Evolutionary conservation across 2,113 vertebrate species (phyloP), one percentile per base, ranked within the genome.

Genomic region (Chroicocephalus ridibundus): DNA sequence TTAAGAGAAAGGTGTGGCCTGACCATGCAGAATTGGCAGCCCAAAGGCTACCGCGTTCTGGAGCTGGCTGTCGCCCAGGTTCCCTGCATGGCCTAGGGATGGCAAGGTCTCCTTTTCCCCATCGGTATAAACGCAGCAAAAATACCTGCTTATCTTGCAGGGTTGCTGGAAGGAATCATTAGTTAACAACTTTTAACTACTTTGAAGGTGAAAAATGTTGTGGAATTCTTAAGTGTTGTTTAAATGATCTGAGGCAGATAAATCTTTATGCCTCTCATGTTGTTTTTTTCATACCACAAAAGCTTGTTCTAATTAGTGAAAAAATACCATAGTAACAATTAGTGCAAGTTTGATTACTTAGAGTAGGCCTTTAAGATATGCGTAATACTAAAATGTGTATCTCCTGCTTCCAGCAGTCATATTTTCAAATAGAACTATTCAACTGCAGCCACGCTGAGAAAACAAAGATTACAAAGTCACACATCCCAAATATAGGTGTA

Each of bases 51-150:
- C 32, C 0, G 1, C 0, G 1, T 40, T 69, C 55, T 27, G 66
- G 36, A 46, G 44, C 46, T 85, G 83, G 60, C 70, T 60, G 26
- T 58, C 6, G 0, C 25, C 55, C 49, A 40, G 58, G 18, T 20
- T 82, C 36, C 76, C 70, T 8, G 8, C 22, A 3, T 10, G 25
- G 60, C 77, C 82, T 22, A 11, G 42, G 60, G 42, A 64, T 29
- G 62, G 26, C 62, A 38, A 38, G 1, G 47, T 15, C 82, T 90
- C 36, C 20, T 57, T 34, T 25, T 40, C n/a, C n/a, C 68, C 24
- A 10, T 13, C 1, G 5, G 54, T 60, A 76, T 27, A 74, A 71
- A n/a, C 0, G 0, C 2, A 1, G 47, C 26, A 60, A 40, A 89
- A 89, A 66, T 68, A 51, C 5, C 46, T 51, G 40, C 25, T 32